These are phyloP conservation scores for Leucoptera coffeella DNA, from an alignment of 2,888 invertebrate species.

Conservation along the genomic window DNA sequence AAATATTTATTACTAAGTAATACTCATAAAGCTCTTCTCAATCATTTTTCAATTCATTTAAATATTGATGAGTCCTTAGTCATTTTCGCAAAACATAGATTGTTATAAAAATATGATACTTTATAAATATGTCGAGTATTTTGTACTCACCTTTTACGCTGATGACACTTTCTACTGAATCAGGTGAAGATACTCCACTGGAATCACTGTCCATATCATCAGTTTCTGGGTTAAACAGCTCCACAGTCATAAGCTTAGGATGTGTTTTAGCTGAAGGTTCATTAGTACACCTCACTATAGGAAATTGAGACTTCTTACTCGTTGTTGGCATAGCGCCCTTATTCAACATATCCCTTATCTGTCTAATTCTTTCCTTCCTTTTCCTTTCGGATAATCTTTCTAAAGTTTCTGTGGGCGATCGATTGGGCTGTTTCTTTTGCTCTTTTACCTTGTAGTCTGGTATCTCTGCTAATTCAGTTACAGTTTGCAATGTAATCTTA, in stretches of 20 bases:
- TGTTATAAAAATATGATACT: no score
- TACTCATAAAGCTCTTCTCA: no score
- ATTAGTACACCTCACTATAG: constrained; percentile 62
- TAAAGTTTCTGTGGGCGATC: constrained; percentile 23
- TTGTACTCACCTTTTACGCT: constrained; percentile 41
- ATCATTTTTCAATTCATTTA: no score
- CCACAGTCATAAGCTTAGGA: constrained; percentile 72
- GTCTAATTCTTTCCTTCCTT: constrained; percentile 58
- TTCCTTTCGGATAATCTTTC: constrained; percentile 46
- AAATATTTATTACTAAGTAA: no score
- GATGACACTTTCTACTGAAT: constrained; percentile 81
- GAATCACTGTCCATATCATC: constrained; percentile 89
- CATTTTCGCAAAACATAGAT: no score
- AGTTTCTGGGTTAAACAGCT: constrained; percentile 84
- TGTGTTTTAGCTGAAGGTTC: constrained; percentile 61
- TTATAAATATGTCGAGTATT: neutral
- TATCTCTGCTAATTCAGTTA: constrained; percentile 57
- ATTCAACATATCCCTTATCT: constrained; percentile 64
- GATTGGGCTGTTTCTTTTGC: no score
- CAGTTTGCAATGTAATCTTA: constrained; percentile 56
- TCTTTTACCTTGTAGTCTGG: constrained; percentile 48
- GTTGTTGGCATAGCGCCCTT: constrained; percentile 57
- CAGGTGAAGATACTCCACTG: constrained; percentile 80
- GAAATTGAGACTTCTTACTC: constrained; percentile 50
- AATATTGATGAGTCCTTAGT: no score